phyloP scores from a whole-genome alignment of 2,113 vertebrate genomes.

The Manacus vitellinus region DNA sequence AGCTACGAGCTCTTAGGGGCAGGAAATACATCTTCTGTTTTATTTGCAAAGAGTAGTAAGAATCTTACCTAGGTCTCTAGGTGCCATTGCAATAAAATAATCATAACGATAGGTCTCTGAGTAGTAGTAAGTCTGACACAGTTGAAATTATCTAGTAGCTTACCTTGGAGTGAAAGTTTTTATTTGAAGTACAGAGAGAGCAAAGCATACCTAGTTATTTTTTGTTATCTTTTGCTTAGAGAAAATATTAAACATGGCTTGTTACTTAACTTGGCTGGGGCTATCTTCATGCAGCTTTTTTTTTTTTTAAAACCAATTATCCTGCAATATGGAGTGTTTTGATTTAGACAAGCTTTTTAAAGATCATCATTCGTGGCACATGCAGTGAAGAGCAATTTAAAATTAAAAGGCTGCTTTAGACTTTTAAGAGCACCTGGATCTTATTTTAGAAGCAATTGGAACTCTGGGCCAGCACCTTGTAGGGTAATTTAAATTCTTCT shows the following conservation, averaged over 20 bases:
- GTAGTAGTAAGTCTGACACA: not conserved
- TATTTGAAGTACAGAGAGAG: not conserved
- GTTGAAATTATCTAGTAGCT: not conserved
- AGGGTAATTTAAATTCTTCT: constrained; percentile 56
- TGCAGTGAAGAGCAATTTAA: constrained; percentile 45
- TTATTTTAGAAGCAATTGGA: constrained; percentile 72
- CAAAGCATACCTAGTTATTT: not conserved
- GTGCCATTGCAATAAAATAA: not conserved
- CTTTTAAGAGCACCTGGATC: constrained; percentile 68
- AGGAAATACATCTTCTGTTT: not conserved
- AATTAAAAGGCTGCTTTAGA: constrained; percentile 54
- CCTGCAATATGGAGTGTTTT: not conserved
- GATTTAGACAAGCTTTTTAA: not conserved
- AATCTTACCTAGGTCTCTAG: not conserved
- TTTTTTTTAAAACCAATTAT: not conserved
- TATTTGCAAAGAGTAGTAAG: not conserved
- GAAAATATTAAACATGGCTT: not conserved
- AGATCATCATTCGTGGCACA: constrained; percentile 20
- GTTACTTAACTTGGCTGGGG: not conserved
- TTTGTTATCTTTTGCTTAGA: not conserved
- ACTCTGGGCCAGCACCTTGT: constrained; percentile 46
- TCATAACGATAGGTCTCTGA: not conserved
- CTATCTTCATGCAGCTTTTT: not conserved
- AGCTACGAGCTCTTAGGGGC: not conserved
- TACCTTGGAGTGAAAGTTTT: not conserved